Evolutionary conservation across 2,888 invertebrate species (phyloP).

Genomic region (Suillia variegata): DNA sequence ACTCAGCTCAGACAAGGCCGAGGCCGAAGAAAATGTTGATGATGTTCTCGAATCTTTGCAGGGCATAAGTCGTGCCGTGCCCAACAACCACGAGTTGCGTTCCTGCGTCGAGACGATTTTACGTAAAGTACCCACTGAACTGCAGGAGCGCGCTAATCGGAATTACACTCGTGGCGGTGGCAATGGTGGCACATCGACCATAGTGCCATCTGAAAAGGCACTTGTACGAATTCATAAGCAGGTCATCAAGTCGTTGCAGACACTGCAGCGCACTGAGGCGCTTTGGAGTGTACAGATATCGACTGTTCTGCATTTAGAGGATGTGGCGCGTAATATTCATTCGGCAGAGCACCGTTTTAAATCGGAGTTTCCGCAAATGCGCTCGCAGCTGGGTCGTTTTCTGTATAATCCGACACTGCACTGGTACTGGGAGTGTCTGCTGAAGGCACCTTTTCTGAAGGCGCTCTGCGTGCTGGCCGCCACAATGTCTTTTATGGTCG

Average conservation of each 20-base stretch:
- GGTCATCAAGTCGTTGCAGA: conserved; percentile 89
- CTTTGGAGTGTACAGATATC: conserved; percentile 89
- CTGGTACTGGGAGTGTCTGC: conserved; percentile 95
- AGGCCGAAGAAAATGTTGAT: conserved; percentile 95
- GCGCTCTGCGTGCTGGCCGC: conserved; percentile 74
- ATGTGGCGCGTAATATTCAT: conserved; percentile 76
- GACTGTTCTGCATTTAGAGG: conserved; percentile 82
- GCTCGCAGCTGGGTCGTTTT: conserved; percentile 66
- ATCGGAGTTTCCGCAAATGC: conserved; percentile 72
- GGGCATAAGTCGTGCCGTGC: conserved; percentile 78
- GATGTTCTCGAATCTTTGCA: conserved; percentile 92
- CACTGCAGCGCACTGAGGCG: conserved; percentile 90
- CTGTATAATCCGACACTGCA: conserved; percentile 76
- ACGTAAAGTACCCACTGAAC: conserved; percentile 81
- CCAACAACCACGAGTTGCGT: conserved; percentile 75
- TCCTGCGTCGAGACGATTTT: conserved; percentile 86
- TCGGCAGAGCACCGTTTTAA: conserved; percentile 67
- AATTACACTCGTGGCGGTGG: conserved; percentile 62
- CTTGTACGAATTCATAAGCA: conserved; percentile 90
- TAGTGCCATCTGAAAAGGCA: conserved; percentile 80
- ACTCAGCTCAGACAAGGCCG: conserved; percentile 91
- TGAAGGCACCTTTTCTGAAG: conserved; percentile 79
- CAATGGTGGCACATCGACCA: conserved; percentile 64
- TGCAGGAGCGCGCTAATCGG: conserved; percentile 76
- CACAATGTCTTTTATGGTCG: conserved; percentile 84